phyloP scores from a whole-genome alignment of 2,888 invertebrate genomes.

The Liodrosophila aerea region DNA sequence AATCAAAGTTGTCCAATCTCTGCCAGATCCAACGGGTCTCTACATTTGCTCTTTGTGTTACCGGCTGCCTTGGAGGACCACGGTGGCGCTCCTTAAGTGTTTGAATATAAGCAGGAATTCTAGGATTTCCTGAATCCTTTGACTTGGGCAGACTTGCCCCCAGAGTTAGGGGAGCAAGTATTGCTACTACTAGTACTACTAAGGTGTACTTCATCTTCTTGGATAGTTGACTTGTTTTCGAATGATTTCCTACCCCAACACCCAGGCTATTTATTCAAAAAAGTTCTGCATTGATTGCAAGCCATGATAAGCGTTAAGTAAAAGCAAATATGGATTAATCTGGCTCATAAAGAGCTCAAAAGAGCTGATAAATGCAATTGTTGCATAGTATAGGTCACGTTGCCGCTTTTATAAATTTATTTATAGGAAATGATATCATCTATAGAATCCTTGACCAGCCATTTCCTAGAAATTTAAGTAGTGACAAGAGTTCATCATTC shows the following conservation, averaged over 20 bases:
- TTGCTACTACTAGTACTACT: constrained; percentile 24
- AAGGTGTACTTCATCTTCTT: constrained; percentile 48
- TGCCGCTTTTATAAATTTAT: too few species aligned
- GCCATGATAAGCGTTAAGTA: constrained; percentile 34
- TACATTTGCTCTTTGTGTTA: constrained; percentile 33
- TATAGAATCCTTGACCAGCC: too few species aligned
- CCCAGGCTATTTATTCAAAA: constrained; percentile 55
- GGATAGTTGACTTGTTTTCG: constrained; percentile 31
- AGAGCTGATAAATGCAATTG: constrained; percentile 16
- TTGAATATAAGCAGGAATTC: constrained; percentile 37
- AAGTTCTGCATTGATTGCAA: not conserved
- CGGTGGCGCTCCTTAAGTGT: constrained; percentile 40
- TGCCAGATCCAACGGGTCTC: constrained; percentile 83
- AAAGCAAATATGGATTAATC: constrained; percentile 34
- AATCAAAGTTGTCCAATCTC: constrained; percentile 84
- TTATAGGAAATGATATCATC: too few species aligned
- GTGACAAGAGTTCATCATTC: too few species aligned
- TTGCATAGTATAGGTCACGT: constrained; percentile 13
- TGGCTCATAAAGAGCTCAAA: constrained; percentile 33
- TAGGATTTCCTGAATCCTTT: not conserved
- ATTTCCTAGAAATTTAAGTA: too few species aligned
- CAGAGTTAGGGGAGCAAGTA: constrained; percentile 31
- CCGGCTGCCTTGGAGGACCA: constrained; percentile 31
- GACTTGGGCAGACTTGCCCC: constrained; percentile 25
- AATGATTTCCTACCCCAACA: constrained; percentile 46